phyloP scores from a whole-genome alignment of 2,888 invertebrate species.

The Drosophila conformis region DNA sequence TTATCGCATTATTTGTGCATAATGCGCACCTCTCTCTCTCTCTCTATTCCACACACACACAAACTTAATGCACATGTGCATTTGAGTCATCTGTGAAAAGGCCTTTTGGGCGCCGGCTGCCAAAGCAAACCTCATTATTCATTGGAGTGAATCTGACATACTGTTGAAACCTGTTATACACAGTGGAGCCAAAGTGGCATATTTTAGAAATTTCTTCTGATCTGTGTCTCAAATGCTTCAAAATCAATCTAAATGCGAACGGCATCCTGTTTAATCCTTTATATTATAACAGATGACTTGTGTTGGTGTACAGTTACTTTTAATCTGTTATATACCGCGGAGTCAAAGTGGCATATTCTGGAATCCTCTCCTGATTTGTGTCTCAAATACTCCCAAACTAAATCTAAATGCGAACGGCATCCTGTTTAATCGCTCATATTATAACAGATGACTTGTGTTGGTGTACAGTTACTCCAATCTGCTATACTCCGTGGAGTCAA shows the following conservation, averaged over 20 bases:
- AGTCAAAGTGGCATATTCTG: conserved; percentile 47
- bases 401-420: conserved; percentile 37
- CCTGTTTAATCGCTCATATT: conserved; percentile 37
- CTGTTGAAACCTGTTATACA: conserved; percentile 20
- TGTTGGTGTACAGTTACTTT: too few relatives aligned
- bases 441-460: conserved; percentile 53
- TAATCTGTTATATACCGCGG: not conserved
- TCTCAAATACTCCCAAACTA: conserved; percentile 54
- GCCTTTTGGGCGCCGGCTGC: conserved; percentile 8
- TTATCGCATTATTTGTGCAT: conserved; percentile 67
- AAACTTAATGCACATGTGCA: conserved; percentile 13
- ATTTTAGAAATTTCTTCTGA: too few relatives aligned
- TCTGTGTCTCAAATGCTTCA: too few relatives aligned
- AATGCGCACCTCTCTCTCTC: conserved; percentile 33
- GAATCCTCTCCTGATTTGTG: conserved; percentile 10
- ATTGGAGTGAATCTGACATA: conserved; percentile 53
- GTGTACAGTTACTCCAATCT: conserved; percentile 22
- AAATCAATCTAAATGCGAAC: too few relatives aligned
- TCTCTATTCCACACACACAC: not conserved
- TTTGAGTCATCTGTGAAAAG: conserved; percentile 61
- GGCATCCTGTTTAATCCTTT: too few relatives aligned
- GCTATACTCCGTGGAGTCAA: conserved; percentile 2
- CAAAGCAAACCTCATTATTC: not conserved
- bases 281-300: too few relatives aligned
- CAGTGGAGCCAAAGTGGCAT: conserved; percentile 5